Conservation (phyloP, 2,888 invertebrate species). For the Sepiola atlantica region DNA sequence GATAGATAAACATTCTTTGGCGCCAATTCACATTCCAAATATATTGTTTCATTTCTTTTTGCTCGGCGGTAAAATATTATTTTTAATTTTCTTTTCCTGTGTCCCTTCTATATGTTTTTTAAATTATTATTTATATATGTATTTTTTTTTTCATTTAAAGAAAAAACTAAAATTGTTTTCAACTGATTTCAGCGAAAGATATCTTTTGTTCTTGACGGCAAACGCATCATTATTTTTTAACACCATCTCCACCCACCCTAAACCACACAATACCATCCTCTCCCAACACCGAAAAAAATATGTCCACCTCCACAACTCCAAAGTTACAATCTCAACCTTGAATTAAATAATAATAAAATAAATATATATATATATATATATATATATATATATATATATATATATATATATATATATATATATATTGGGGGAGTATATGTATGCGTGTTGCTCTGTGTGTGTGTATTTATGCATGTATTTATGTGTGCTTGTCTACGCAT, state of each 20-base stretch:
- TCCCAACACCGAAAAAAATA: background rate
- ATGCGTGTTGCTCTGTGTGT: no score
- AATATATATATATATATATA: slow-evolving; percentile 15
- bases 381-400: background rate
- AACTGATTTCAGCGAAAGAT: slow-evolving; percentile 1
- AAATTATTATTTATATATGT: background rate
- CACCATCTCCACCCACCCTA: background rate
- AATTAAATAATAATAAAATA: background rate
- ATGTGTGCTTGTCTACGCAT: no score
- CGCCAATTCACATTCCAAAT: slow-evolving; percentile 32
- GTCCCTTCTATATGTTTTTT: background rate
- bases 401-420: background rate
- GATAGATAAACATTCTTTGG: slow-evolving; percentile 19
- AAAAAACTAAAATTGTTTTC: slow-evolving; percentile 32
- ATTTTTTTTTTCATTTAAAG: background rate
- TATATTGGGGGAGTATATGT: no score
- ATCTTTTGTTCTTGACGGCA: slow-evolving; percentile 14
- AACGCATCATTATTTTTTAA: slow-evolving; percentile 10
- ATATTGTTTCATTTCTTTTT: slow-evolving; percentile 6
- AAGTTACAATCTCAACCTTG: background rate
- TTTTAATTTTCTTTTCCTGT: background rate
- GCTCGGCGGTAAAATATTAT: background rate
- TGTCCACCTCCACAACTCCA: background rate
- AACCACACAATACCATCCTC: background rate
- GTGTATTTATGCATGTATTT: no score